Evolutionary conservation across 1,140 invertebrate genomes (phyloP).

Genomic region (Mactra quadrangularis): DNA sequence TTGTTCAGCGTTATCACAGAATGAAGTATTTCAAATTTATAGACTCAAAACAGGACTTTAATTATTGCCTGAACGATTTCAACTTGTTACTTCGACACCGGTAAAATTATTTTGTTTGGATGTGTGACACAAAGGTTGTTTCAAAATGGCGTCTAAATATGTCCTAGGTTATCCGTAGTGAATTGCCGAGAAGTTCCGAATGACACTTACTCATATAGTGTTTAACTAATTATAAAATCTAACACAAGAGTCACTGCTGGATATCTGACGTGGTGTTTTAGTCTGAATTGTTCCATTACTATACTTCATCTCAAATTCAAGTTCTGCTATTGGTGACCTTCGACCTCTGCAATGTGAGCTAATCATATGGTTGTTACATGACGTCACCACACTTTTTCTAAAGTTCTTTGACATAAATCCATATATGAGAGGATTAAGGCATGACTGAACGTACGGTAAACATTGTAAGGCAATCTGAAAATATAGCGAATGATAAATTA

Average conservation of each 20-base stretch:
- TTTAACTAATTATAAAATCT: too few relatives aligned
- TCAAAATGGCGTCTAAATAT: too few relatives aligned
- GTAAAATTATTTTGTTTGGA: too few relatives aligned
- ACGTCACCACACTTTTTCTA: constrained; percentile 67
- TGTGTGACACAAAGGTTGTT: too few relatives aligned
- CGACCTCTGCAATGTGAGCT: constrained; percentile 12
- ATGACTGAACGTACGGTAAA: constrained; percentile 82
- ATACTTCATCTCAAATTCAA: constrained; percentile 60
- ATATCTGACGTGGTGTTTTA: not conserved
- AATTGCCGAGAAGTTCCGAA: too few relatives aligned
- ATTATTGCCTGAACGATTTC: too few relatives aligned
- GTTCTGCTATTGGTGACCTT: constrained; percentile 27
- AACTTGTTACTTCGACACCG: too few relatives aligned
- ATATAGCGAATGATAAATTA: constrained; percentile 4
- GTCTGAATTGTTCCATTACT: constrained; percentile 31
- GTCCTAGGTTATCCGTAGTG: too few relatives aligned
- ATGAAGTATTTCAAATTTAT: too few relatives aligned
- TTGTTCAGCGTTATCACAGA: too few relatives aligned
- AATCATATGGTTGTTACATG: constrained; percentile 53
- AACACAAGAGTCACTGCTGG: constrained; percentile 1
- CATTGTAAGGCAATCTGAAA: constrained; percentile 77
- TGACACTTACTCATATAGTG: too few relatives aligned
- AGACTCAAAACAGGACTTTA: too few relatives aligned
- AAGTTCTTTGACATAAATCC: constrained; percentile 86
- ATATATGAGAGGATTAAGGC: constrained; percentile 86